Evolutionary conservation across 64 coral and sea anemone species (phyloP).

Genomic region (Stichodactyla helianthus): DNA sequence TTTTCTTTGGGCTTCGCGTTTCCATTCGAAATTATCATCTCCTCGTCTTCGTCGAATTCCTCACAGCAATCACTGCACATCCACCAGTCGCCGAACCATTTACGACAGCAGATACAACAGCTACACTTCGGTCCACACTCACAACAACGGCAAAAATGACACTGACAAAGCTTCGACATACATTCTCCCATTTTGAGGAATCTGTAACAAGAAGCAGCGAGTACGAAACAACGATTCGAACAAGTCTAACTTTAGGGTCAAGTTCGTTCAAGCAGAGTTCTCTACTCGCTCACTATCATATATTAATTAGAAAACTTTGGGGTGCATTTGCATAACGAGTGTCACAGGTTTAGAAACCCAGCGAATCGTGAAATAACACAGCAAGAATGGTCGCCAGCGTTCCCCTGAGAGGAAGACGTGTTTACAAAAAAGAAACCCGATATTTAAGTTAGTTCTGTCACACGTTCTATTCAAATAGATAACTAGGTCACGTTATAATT

Average conservation of each 20-base stretch:
- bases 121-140: slow-evolving; percentile 54
- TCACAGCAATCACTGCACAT: slow-evolving; percentile 95
- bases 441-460: not conserved
- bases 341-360: not conserved
- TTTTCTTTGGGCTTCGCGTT: slow-evolving; percentile 51
- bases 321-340: not conserved
- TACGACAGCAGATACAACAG: slow-evolving; percentile 74
- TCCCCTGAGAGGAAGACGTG: not conserved
- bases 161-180: slow-evolving; percentile 81
- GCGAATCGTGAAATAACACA: not conserved
- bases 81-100: slow-evolving; percentile 89
- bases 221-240: not conserved
- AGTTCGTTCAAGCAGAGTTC: not conserved
- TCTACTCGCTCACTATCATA: not conserved
- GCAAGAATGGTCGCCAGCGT: not conserved
- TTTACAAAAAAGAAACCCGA: not conserved
- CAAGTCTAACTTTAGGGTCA: not conserved
- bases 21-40: slow-evolving; percentile 24
- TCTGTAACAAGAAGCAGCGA: not conserved
- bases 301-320: not conserved
- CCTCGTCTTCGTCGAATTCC: slow-evolving; percentile 69
- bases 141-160: slow-evolving; percentile 74
- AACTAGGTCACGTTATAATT: not conserved
- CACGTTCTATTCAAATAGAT: not conserved
- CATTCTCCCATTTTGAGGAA: slow-evolving; percentile 59